Evolutionary conservation across 2,888 invertebrate genomes (phyloP).

Genomic region (Ennomos quercinarius): DNA sequence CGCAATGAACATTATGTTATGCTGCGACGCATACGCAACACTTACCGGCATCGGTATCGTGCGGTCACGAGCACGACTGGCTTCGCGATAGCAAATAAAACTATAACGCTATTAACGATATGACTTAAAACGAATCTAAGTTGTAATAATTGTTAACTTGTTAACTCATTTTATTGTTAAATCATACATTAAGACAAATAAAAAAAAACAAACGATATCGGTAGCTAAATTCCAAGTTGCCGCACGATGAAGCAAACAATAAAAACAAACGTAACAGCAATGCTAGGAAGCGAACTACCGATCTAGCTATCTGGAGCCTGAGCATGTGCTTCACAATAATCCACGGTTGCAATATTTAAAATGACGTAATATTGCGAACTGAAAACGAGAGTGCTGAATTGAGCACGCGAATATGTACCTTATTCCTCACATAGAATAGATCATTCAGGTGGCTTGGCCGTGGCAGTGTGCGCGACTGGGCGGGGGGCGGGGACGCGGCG

Average conservation of each 20-base stretch:
- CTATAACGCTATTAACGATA: background rate
- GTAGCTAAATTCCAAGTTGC: no score
- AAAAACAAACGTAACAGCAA: slow-evolving; percentile 30
- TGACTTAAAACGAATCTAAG: no score
- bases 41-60: background rate
- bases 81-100: slow-evolving; percentile 4
- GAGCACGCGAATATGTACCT: slow-evolving; percentile 66
- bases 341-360: slow-evolving; percentile 59
- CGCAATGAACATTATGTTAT: slow-evolving; percentile 13
- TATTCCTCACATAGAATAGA: slow-evolving; percentile 64
- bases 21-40: slow-evolving; percentile 5
- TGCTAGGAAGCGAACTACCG: slow-evolving; percentile 17
- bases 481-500: slow-evolving; percentile 60
- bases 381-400: slow-evolving; percentile 71
- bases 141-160: no score
- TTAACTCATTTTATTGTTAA: no score
- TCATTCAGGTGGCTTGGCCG: slow-evolving; percentile 75
- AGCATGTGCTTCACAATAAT: slow-evolving; percentile 56
- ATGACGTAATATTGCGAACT: slow-evolving; percentile 69
- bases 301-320: slow-evolving; percentile 32
- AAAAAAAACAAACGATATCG: background rate
- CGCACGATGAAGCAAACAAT: slow-evolving; percentile 5
- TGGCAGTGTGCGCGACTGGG: slow-evolving; percentile 69
- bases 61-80: slow-evolving; percentile 1
- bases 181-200: no score